phyloP scores from a whole-genome alignment of 2,797 vertebrate species.

The Neomorphus geoffroyi region DNA sequence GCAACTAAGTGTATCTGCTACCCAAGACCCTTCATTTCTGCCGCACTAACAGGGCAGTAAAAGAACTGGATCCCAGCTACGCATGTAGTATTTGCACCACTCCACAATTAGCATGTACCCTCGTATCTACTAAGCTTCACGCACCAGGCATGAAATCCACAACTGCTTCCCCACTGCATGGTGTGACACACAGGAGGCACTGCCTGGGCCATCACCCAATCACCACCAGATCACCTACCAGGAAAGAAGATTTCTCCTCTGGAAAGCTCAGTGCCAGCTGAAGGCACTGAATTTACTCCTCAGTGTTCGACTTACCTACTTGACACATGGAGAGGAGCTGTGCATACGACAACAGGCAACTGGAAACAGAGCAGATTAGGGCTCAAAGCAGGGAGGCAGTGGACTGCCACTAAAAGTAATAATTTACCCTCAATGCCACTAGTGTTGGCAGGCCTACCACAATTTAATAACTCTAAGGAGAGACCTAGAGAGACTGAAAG shows the following conservation, averaged over 20 bases:
- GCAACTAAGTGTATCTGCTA: background rate
- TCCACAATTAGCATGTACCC: background rate
- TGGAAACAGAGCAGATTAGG: background rate
- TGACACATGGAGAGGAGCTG: background rate
- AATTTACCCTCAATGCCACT: background rate
- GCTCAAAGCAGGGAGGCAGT: background rate
- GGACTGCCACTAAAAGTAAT: background rate
- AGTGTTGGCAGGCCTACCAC: background rate
- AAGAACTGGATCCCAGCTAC: background rate
- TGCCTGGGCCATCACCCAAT: background rate
- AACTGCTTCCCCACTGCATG: background rate
- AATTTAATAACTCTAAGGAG: background rate
- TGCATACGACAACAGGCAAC: accelerated
- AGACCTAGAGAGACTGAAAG: background rate
- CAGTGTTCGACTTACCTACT: background rate
- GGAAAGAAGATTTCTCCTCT: background rate
- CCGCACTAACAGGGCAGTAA: background rate
- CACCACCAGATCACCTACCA: background rate
- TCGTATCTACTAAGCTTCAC: background rate
- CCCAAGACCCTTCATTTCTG: background rate
- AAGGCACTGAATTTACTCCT: background rate
- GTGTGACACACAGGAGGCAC: background rate
- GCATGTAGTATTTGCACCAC: background rate
- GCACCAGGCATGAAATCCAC: background rate
- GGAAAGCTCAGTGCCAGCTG: background rate